Conservation (phyloP, 2,888 invertebrate genomes). For the Lasius platythorax region DNA sequence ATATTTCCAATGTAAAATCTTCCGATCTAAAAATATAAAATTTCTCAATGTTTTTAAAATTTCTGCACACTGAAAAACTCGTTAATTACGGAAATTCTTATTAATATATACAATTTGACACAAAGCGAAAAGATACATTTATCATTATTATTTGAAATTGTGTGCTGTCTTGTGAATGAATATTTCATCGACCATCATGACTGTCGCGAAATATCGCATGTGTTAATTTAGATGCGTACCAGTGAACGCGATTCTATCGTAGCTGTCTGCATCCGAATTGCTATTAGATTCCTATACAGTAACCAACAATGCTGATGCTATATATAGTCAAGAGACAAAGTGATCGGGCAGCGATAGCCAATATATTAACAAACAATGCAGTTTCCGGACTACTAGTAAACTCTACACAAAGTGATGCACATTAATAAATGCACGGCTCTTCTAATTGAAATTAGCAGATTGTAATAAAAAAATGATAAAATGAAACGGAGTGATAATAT, state of each 20-base stretch:
- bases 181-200: not conserved
- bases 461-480: not conserved
- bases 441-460: not conserved
- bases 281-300: conserved; percentile 47
- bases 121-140: not conserved
- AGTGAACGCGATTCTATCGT: conserved; percentile 16
- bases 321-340: conserved; percentile 44
- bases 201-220: not conserved
- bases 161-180: not conserved
- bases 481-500: not conserved
- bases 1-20: not conserved
- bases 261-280: conserved; percentile 37
- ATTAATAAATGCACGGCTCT: not conserved
- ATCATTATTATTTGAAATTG: not conserved
- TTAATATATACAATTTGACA: not conserved
- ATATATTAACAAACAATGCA: conserved; percentile 46
- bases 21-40: not conserved
- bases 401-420: not conserved
- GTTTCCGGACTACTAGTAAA: not conserved
- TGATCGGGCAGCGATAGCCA: conserved; percentile 35
- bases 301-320: conserved; percentile 45
- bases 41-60: not conserved
- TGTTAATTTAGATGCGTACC: conserved; percentile 27
- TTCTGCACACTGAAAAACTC: not conserved
- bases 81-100: not conserved